phyloP scores from a whole-genome alignment of 37 sponge, comb jelly and placozoan species.

The Crambe crambe region DNA sequence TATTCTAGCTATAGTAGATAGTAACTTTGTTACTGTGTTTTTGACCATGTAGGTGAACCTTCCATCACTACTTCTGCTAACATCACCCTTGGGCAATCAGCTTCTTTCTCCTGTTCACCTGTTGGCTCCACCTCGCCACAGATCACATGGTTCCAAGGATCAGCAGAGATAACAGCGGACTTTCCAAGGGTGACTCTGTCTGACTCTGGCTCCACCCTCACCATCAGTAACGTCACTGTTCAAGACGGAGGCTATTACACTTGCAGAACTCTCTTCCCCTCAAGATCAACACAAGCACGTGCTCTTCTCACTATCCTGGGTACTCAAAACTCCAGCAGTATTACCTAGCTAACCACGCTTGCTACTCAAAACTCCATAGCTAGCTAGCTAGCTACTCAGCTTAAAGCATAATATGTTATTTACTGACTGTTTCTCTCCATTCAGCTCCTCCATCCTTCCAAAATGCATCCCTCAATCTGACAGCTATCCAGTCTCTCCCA shows the following conservation, averaged over 20 bases:
- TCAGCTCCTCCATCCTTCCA: conserved; percentile 37
- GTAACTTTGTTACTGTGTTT: not conserved
- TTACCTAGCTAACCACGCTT: conserved; percentile 6
- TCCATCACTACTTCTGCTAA: not conserved
- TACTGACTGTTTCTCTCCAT: not conserved
- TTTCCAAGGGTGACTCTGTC: not conserved
- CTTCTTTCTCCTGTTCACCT: conserved; percentile 29
- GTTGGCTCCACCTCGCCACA: conserved; percentile 9
- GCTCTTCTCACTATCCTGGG: conserved; percentile 27
- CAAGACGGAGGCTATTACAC: conserved; percentile 51
- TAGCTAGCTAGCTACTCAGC: too few relatives aligned
- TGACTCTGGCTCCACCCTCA: conserved; percentile 10
- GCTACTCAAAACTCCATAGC: too few relatives aligned
- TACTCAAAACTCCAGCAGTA: not conserved
- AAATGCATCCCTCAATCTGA: not conserved
- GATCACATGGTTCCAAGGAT: conserved; percentile 45
- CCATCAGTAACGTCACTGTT: conserved; percentile 4
- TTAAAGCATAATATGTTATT: not conserved
- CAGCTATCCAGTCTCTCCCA: conserved; percentile 5
- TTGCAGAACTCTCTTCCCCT: conserved; percentile 34
- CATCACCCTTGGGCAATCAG: conserved; percentile 26
- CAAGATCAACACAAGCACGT: not conserved
- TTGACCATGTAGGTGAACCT: conserved; percentile 18
- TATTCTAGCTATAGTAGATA: too few relatives aligned
- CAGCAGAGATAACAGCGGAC: conserved; percentile 6